phyloP scores from a whole-genome alignment of 2,113 vertebrate species.

The Lontra canadensis region DNA sequence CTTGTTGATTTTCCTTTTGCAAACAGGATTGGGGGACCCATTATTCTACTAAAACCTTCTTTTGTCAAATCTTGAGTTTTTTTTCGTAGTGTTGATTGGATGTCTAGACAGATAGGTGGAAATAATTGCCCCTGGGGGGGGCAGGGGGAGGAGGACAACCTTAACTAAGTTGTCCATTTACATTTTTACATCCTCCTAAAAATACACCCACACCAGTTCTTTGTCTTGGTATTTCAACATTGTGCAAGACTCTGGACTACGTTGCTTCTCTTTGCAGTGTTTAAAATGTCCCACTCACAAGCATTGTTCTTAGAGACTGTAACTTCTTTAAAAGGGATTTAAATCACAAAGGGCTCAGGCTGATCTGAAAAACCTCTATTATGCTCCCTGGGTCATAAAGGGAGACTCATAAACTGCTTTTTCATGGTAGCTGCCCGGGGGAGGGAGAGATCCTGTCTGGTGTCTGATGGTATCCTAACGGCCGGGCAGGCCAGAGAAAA shows the following conservation, averaged over 20 bases:
- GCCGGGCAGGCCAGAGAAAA: neutral
- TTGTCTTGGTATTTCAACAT: constrained; percentile 3
- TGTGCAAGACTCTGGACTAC: neutral
- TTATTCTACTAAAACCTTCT: constrained; percentile 33
- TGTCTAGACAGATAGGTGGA: constrained; percentile 53
- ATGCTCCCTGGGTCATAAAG: neutral
- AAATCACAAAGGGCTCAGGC: neutral
- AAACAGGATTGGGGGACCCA: neutral
- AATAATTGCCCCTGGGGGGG: neutral
- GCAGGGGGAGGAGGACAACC: neutral
- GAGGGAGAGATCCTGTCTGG: rapidly evolving
- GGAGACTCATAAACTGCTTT: constrained; percentile 10
- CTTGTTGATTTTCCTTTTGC: constrained; percentile 54
- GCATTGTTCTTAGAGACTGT: neutral
- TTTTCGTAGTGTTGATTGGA: neutral
- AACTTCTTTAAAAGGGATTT: neutral
- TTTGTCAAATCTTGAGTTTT: constrained; percentile 27
- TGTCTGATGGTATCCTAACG: neutral
- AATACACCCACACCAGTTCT: neutral
- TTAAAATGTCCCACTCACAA: neutral
- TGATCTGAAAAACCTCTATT: neutral
- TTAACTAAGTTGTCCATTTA: neutral
- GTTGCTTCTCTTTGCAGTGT: neutral
- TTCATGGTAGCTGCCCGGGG: neutral
- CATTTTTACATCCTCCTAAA: constrained; percentile 12